These are phyloP conservation scores for Champsocephalus gunnari DNA, from an alignment of 2,797 vertebrate species.

Conservation along the genomic window DNA sequence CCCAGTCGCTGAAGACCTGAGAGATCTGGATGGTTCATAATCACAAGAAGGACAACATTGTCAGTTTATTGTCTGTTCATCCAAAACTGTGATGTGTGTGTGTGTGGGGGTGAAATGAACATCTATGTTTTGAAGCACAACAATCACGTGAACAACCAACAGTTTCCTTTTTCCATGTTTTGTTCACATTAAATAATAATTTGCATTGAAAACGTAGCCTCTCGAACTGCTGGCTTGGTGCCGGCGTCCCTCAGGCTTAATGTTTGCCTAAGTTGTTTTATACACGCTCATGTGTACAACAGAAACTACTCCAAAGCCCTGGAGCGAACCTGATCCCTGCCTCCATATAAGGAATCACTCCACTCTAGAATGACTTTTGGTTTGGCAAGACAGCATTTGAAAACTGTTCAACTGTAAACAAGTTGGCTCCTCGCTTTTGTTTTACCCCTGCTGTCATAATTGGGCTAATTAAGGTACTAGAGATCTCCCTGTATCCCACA, in stretches of 20 bases:
- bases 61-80: neutral
- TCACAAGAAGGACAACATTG: neutral
- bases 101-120: neutral
- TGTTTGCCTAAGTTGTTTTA: slow-evolving; percentile 56
- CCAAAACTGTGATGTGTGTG: neutral
- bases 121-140: neutral
- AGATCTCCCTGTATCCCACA: slow-evolving; percentile 26
- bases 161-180: neutral
- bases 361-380: slow-evolving; percentile 38
- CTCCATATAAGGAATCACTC: slow-evolving; percentile 71
- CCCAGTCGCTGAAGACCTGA: too few species aligned
- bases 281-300: slow-evolving; percentile 60
- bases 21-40: too few species aligned
- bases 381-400: slow-evolving; percentile 40
- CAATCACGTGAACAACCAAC: neutral
- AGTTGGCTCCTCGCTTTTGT: slow-evolving; percentile 27
- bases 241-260: slow-evolving; percentile 47
- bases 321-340: slow-evolving; percentile 44
- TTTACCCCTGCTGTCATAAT: slow-evolving; percentile 44
- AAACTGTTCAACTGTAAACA: slow-evolving; percentile 57
- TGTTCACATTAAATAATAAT: slow-evolving; percentile 17
- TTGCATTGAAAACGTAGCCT: slow-evolving; percentile 16
- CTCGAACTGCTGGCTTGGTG: slow-evolving; percentile 27
- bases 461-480: slow-evolving; percentile 39
- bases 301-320: slow-evolving; percentile 62